Evolutionary conservation across 2,113 vertebrate genomes (phyloP).

Genomic region (Eudorcas thomsonii): DNA sequence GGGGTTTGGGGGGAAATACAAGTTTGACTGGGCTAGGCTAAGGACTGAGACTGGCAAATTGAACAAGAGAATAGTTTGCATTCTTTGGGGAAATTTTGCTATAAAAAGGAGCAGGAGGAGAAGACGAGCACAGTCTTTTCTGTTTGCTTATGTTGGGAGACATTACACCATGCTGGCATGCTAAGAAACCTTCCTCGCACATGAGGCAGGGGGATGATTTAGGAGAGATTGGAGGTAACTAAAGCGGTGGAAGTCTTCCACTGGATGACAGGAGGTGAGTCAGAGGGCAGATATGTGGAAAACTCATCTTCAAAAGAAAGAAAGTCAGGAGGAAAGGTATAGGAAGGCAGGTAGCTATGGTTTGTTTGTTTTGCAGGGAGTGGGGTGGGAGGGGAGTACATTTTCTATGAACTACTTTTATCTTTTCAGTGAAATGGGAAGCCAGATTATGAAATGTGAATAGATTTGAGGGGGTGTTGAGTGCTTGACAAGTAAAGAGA

Average conservation of each 20-base stretch:
- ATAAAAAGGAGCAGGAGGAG: not conserved
- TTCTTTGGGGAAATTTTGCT: not conserved
- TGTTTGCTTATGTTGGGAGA: not conserved
- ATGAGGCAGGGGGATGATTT: not conserved
- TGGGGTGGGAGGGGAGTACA: rapidly evolving
- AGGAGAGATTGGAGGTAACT: not conserved
- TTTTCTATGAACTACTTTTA: not conserved
- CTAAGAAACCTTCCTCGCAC: not conserved
- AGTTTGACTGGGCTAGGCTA: not conserved
- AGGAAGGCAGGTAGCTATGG: not conserved
- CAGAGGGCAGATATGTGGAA: not conserved
- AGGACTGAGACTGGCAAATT: not conserved
- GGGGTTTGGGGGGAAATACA: not conserved
- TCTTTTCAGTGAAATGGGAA: not conserved
- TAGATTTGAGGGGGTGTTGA: not conserved
- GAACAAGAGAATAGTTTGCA: not conserved
- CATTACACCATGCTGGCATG: not conserved
- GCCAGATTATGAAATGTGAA: not conserved
- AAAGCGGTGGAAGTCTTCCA: not conserved
- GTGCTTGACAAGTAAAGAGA: not conserved
- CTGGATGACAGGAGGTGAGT: not conserved
- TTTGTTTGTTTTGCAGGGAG: not conserved
- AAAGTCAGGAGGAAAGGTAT: not conserved
- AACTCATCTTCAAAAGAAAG: not conserved
- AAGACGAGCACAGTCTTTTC: rapidly evolving